phyloP scores from a whole-genome alignment of 2,113 vertebrate genomes.

The Seriola quinqueradiata region DNA sequence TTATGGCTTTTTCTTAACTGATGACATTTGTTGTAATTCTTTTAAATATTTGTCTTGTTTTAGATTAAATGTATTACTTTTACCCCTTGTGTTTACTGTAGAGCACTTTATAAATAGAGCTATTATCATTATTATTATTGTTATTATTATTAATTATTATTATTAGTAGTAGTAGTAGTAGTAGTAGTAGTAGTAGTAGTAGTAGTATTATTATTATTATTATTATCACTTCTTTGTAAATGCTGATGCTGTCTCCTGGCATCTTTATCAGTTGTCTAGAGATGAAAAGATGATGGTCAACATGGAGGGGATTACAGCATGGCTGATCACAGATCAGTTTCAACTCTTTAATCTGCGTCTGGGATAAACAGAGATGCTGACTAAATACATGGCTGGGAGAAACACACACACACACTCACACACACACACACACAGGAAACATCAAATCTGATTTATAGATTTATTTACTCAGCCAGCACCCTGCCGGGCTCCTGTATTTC shows the following conservation, averaged over 20 bases:
- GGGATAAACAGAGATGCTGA: constrained; percentile 44
- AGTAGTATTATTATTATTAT: not conserved
- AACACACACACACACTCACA: constrained; percentile 3
- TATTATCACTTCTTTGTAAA: constrained; percentile 50
- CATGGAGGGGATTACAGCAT: constrained; percentile 58
- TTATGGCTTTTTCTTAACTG: not conserved
- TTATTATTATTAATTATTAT: no score
- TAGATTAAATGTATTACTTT: not conserved
- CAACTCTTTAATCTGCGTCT: constrained; percentile 73
- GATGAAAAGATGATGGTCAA: constrained; percentile 65
- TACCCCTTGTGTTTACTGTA: not conserved
- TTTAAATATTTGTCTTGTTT: not conserved
- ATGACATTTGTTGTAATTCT: no score
- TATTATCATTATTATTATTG: no score
- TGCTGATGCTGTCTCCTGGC: constrained; percentile 51
- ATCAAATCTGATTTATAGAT: constrained; percentile 72
- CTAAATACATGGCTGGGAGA: constrained; percentile 40
- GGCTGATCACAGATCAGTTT: constrained; percentile 76
- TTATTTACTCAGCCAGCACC: constrained; percentile 53
- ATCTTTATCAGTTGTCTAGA: constrained; percentile 37
- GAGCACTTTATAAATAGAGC: no score
- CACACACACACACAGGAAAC: constrained; percentile 45
- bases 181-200: no score
- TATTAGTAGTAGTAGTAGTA: no score
- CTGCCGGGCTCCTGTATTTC: constrained; percentile 29